Evolutionary conservation across 2,888 invertebrate genomes (phyloP).

Genomic region (Ophion ellenae): DNA sequence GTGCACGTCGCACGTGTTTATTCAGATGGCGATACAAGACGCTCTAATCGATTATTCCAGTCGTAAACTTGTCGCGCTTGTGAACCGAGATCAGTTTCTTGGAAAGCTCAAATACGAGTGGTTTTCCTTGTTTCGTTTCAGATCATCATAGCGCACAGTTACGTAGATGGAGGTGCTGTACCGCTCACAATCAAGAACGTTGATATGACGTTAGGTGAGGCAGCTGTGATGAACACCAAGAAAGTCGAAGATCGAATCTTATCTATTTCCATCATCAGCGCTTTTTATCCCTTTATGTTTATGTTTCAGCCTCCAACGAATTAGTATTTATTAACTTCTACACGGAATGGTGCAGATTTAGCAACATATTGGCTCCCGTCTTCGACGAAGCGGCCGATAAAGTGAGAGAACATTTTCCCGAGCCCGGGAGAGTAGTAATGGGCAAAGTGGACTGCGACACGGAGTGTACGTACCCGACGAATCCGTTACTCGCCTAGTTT

Average conservation of each 20-base stretch:
- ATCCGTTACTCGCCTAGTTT: background rate
- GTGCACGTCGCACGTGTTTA: too few species aligned
- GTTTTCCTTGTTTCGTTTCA: slow-evolving; percentile 37
- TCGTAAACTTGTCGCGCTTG: background rate
- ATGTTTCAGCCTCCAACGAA: slow-evolving; percentile 95
- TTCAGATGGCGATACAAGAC: too few species aligned
- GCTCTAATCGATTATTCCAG: background rate
- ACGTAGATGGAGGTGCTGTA: slow-evolving; percentile 92
- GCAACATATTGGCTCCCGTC: slow-evolving; percentile 97
- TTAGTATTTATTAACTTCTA: slow-evolving; percentile 99
- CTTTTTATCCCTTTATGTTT: slow-evolving; percentile 52
- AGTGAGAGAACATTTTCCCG: slow-evolving; percentile 91
- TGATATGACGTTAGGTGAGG: slow-evolving; percentile 93
- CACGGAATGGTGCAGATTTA: slow-evolving; percentile 99
- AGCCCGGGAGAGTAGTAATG: slow-evolving; percentile 94
- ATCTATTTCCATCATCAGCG: background rate
- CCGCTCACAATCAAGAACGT: slow-evolving; percentile 92
- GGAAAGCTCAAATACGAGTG: background rate
- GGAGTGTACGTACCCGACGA: slow-evolving; percentile 87
- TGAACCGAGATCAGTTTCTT: background rate
- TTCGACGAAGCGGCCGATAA: slow-evolving; percentile 98
- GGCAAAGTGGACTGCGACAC: slow-evolving; percentile 99
- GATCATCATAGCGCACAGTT: slow-evolving; percentile 85
- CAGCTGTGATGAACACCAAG: background rate
- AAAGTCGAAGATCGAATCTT: background rate